Base-by-base conservation (phyloP, 2,113 vertebrate species). In the Hiodon alosoides region DNA sequence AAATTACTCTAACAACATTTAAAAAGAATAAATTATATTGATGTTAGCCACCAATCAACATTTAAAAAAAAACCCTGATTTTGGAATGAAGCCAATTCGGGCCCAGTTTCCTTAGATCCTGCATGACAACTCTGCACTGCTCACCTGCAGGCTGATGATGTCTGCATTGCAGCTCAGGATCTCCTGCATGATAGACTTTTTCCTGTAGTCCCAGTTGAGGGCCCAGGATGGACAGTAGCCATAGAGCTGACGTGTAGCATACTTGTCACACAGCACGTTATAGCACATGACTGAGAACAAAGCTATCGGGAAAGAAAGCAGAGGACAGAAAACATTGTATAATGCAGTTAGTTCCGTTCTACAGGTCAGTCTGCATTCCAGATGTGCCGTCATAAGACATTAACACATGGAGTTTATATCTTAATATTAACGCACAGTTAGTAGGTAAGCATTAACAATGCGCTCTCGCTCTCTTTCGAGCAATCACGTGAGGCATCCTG, bases 221-320 rank as follows among this genome's bases (percentile, higher is more conserved):
- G 96, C 96, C 96, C 96, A 98, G 10, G 96, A 94, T 0, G 96
- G 96, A 83, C 96, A 98, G 84, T 98, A 98, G 87, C 96, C 96
- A 64, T 98, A 98, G 65, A 98, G 91, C 91, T 98, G 96, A 77
- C 96, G 92, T 59, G 96, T 98, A 84, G 96, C 96, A 0, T 98
- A 98, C 83, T 98, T 98, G 85, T 98, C 96, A 87, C 96, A 98
- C 69, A 98, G 93, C 67, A 98, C 96, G 61, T 98, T 98, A 92
- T 98, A 98, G 90, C 97, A 98, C 97, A 98, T 98, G 85, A 98
- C 97, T 77, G 97, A 98, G 84, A 98, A 98, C 84, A 98, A 90
- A 54, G 95, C 97, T 98, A 89, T 46, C 0, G 62, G 9, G 7
- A 10, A 16, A 11, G 31, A 16, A 53, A 8, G 8, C 31, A 13